A percentile compares a stretch with the other conserved stretches of the same genome.
These are phyloP conservation scores for Butastur rufipennis DNA, from an alignment of 2,113 vertebrate species.

Conservation along the genomic window DNA sequence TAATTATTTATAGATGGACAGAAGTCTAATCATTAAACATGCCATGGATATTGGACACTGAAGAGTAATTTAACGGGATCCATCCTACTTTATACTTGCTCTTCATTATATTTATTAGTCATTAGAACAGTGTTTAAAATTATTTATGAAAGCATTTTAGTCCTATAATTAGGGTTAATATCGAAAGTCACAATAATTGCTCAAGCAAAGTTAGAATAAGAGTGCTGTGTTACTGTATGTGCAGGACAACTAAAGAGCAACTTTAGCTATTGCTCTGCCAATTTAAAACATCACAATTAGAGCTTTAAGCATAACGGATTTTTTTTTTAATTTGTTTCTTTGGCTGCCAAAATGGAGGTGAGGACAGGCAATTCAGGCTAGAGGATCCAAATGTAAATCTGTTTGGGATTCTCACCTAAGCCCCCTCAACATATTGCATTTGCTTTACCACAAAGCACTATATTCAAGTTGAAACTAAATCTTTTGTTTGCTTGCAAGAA, in stretches of 20 bases:
- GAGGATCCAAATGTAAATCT: neutral
- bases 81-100: neutral
- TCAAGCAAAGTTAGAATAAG: neutral
- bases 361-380: neutral
- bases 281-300: neutral
- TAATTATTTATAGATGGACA: slow-evolving; percentile 64
- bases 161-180: slow-evolving; percentile 43
- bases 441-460: neutral
- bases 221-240: neutral
- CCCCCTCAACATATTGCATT: neutral
- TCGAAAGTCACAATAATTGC: neutral
- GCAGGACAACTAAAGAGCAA: neutral
- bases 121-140: neutral
- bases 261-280: neutral
- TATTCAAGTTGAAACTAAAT: neutral
- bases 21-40: slow-evolving; percentile 43
- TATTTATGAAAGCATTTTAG: slow-evolving; percentile 45
- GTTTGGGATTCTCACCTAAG: neutral
- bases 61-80: slow-evolving; percentile 11
- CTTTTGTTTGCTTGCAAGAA: neutral
- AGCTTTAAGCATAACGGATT: neutral
- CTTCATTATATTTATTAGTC: slow-evolving; percentile 15
- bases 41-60: neutral
- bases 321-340: neutral
- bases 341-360: neutral